Base-by-base conservation (phyloP, 2,888 invertebrate species). In the Cactoblastis cactorum region DNA sequence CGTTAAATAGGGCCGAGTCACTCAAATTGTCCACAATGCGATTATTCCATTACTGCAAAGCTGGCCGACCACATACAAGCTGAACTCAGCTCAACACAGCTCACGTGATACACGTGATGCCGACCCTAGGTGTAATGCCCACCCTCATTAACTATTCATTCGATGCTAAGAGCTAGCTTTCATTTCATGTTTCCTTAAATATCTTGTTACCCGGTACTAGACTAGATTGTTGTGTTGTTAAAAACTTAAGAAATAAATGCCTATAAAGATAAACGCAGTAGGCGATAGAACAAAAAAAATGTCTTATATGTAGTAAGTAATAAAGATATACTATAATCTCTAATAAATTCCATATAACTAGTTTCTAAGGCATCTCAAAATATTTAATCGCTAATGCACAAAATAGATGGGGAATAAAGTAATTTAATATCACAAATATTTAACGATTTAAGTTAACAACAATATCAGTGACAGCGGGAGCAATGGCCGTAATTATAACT, bases 1-100 rank as follows among this genome's bases (percentile, higher is more conserved):
- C 83, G 75, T 82, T 83, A 82, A 83, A 85, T 80, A 83, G 73
- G 76, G 68, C 69, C 72, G 79, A 81, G 79, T 83, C 82, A 80
- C 81, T 84, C 80, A 82, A 84, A 84, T 82, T 76, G 80, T 77
- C 77, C 83, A 82, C 83, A 84, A 83, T 83, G 79, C 82, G 83
- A 86, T 86, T 85, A 86, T 83, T 83, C 77, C 78, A 80, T 84
- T 84, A 80, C 75, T 56, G 59, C 68, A 67, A 73, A 75, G 71
- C 80, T 69, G 73, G 60, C 67, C 62, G 68, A 64, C 72, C 71
- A 67, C 71, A 68, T 65, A 62, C 55, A 60, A 58, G 62, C 62
- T 51, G 5, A 9, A 28, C 28, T n/a, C n/a, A n/a, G n/a, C n/a
- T n/a, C 54, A 50, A 54, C 55, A 51, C 55, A 56, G 14, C 17